Evolutionary conservation across 2,113 vertebrate species (phyloP).

Genomic region (Petaurus breviceps): DNA sequence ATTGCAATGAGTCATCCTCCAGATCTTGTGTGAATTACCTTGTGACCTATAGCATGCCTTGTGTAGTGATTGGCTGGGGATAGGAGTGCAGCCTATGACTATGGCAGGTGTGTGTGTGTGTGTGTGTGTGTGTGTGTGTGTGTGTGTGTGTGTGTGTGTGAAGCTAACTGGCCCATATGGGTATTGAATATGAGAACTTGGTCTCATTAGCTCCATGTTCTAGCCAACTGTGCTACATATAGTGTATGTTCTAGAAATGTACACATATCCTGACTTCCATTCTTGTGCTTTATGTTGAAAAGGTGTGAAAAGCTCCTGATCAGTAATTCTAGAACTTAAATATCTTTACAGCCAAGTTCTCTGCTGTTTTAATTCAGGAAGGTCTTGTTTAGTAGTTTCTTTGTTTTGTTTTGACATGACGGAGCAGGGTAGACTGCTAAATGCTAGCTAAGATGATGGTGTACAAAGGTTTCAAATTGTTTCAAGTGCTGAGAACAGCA

Average conservation of each 20-base stretch:
- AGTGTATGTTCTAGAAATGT: conserved; percentile 17
- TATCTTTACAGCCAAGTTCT: conserved; percentile 21
- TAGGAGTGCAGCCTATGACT: neutral
- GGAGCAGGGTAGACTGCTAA: neutral
- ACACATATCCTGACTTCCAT: neutral
- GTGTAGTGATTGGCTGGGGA: neutral
- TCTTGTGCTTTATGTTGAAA: neutral
- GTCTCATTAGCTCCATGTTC: neutral
- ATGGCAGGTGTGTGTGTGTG: neutral
- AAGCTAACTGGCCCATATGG: neutral
- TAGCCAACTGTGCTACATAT: neutral
- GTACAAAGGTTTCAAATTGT: neutral
- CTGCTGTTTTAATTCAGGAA: conserved; percentile 14
- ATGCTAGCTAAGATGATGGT: conserved; percentile 6
- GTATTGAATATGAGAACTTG: neutral
- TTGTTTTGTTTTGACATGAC: neutral
- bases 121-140: too few species aligned
- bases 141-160: neutral
- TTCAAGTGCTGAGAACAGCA: conserved; percentile 79
- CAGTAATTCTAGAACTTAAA: conserved; percentile 20
- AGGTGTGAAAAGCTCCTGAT: neutral
- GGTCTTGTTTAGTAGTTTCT: neutral
- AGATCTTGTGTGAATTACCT: neutral
- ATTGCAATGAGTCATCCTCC: neutral
- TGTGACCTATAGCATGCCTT: neutral